Percentiles rank a stretch among this genome's conserved stretches.
phyloP scores from a whole-genome alignment of 2,113 vertebrate genomes.

The Riparia riparia region DNA sequence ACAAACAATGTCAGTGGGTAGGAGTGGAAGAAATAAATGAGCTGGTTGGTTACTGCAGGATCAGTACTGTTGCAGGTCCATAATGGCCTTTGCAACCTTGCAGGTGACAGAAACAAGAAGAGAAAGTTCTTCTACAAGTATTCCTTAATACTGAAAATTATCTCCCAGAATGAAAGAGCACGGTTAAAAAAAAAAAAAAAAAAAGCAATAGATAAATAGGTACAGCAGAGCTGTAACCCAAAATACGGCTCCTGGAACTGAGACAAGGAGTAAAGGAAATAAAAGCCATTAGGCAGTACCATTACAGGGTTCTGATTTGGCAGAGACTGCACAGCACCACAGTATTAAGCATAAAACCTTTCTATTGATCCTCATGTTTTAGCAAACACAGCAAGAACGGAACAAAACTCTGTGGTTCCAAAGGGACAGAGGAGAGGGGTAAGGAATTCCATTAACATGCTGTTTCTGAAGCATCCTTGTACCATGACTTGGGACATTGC shows the following conservation, averaged over 20 bases:
- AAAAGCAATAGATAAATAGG: background rate
- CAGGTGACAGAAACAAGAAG: background rate
- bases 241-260: background rate
- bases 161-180: background rate
- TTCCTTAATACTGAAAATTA: background rate
- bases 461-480: background rate
- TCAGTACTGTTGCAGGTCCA: background rate
- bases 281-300: background rate
- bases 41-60: background rate
- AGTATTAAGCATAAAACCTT: background rate
- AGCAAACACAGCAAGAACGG: background rate
- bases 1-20: background rate
- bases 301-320: background rate
- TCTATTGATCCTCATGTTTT: background rate
- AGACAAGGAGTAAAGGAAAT: background rate
- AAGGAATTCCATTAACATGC: background rate
- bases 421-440: background rate
- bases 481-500: background rate
- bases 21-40: background rate
- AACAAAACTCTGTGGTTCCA: background rate
- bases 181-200: background rate
- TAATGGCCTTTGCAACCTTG: background rate
- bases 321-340: background rate
- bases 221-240: background rate
- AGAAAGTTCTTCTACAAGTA: background rate